Evolutionary conservation across 2,888 invertebrate species (phyloP), one percentile per base, ranked within the genome.

Genomic region (Ametastegia equiseti): DNA sequence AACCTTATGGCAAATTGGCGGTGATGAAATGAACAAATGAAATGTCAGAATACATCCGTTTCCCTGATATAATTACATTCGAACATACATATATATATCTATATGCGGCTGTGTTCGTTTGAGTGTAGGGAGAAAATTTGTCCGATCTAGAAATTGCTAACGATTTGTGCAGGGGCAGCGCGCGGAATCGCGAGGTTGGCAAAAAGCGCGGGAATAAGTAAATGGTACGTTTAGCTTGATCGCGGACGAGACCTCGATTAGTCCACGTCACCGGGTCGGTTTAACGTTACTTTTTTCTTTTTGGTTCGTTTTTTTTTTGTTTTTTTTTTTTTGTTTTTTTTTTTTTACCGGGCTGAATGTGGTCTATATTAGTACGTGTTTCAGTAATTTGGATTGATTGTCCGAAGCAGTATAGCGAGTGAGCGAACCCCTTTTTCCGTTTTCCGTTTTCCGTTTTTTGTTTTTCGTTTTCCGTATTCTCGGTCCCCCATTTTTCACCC

Each of bases 361-460:
- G 57, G 57, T 71, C 57, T 71, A 63, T 57, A 47, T 71, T 57
- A 80, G 67, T 71, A 39, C 33, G 69, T 73, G 69, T 80, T 80
- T 80, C 57, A 69, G 69, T 80, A 80, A 80, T 80, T 80, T 73
- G 54, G 57, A 80, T 80, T 80, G 69, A 80, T 80, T 60, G 73
- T 71, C 71, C 54, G 33, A 27, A 19, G n/a, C n/a, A n/a, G n/a
- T n/a, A n/a, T n/a, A 54, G 36, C 33, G 75, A 75, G 54, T 36
- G 19, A 33, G 27, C 30, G 30, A 9, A 45, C 45, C 71, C 47
- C 71, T 71, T 47, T 71, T 47, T 47, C 27, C 69, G 19, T 45
- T 71, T 36, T 1, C 9, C 42, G 15, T 42, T 69, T 42, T 13
- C 45, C 23, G 2, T 45, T 42, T 45, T 19, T 15, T n/a, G n/a